Percentiles rank a stretch among this genome's conserved stretches.
phyloP scores from a whole-genome alignment of 2,888 invertebrate genomes.

The Tetranychus piercei region DNA sequence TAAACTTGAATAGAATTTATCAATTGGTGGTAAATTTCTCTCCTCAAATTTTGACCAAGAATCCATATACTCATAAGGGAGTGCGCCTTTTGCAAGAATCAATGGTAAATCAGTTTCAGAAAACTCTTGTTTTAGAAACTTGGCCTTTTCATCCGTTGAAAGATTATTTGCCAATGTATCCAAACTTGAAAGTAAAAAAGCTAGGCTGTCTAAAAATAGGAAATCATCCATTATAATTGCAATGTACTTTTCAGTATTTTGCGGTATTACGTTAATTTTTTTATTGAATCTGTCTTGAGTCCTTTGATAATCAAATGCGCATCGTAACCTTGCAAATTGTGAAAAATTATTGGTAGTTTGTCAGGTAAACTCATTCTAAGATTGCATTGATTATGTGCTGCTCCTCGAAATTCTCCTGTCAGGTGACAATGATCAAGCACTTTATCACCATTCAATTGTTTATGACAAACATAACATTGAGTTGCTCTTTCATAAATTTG shows the following conservation, averaged over 20 bases:
- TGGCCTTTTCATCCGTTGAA: neutral
- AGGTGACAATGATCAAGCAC: neutral
- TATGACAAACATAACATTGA: neutral
- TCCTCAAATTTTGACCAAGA: neutral
- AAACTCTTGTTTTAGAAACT: neutral
- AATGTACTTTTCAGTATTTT: neutral
- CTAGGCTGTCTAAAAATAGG: neutral
- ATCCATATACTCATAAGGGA: slow-evolving; percentile 1
- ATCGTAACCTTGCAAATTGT: neutral
- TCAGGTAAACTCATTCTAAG: neutral
- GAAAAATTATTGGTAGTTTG: neutral
- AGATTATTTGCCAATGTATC: neutral
- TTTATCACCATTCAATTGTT: neutral
- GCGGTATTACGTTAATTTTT: neutral
- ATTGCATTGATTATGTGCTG: neutral
- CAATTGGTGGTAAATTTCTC: neutral
- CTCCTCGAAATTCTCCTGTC: neutral
- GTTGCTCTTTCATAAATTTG: neutral
- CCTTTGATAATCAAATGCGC: neutral
- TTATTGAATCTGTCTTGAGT: neutral
- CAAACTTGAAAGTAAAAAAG: neutral
- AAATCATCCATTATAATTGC: neutral
- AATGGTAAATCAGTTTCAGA: neutral
- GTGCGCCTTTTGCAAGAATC: neutral
- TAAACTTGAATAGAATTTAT: neutral